These are phyloP conservation scores for Sphaerophoria taeniata DNA, from an alignment of 2,888 invertebrate genomes.

Conservation along the genomic window DNA sequence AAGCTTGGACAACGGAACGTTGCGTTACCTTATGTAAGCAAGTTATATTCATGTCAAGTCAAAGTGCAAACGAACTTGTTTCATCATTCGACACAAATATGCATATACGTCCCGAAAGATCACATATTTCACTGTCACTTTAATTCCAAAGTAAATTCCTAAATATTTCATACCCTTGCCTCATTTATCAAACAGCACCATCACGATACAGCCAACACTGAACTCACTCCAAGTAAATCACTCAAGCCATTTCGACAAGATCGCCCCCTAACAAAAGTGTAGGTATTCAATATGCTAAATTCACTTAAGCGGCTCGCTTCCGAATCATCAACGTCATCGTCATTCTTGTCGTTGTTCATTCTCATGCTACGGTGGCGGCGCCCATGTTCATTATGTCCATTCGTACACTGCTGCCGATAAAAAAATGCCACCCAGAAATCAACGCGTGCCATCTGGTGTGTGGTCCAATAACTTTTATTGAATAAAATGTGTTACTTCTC, in stretches of 20 bases:
- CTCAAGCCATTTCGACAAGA: conserved; percentile 64
- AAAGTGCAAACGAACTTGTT: too few species aligned
- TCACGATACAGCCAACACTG: conserved; percentile 11
- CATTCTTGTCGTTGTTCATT: conserved; percentile 23
- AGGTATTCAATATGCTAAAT: conserved; percentile 53
- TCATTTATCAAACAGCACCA: conserved; percentile 55
- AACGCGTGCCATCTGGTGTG: conserved; percentile 90
- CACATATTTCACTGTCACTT: not conserved
- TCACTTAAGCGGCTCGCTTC: conserved; percentile 62
- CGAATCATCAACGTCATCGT: conserved; percentile 30
- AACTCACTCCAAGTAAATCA: conserved; percentile 61
- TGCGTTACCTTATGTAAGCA: too few species aligned
- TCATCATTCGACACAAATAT: too few species aligned
- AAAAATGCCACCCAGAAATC: conserved; percentile 75
- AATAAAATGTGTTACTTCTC: conserved; percentile 76
- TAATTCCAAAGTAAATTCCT: conserved; percentile 15
- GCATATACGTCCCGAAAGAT: not conserved
- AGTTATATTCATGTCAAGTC: too few species aligned
- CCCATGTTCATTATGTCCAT: conserved; percentile 71
- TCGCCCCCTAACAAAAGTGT: conserved; percentile 46
- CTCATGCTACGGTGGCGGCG: conserved; percentile 40
- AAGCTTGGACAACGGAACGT: too few species aligned
- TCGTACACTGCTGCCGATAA: conserved; percentile 71
- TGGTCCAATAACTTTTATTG: conserved; percentile 86
- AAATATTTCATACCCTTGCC: conserved; percentile 43